These are phyloP conservation scores for Pocillopora verrucosa DNA, from an alignment of 64 coral and sea anemone genomes.

Conservation along the genomic window DNA sequence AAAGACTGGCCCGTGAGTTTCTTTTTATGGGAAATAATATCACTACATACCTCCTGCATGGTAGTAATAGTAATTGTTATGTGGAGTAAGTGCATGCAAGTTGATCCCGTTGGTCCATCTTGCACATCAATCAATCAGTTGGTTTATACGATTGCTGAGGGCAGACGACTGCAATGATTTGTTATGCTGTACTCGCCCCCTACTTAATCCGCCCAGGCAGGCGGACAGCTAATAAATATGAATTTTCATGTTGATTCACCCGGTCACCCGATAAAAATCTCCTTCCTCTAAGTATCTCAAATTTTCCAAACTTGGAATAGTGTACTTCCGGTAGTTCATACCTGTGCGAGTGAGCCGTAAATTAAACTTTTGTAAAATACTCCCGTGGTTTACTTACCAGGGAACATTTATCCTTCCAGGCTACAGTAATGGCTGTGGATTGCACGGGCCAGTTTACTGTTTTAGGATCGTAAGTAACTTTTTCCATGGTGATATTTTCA, in stretches of 20 bases:
- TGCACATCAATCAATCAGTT: neutral
- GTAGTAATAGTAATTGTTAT: neutral
- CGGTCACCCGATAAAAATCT: neutral
- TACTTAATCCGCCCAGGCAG: neutral
- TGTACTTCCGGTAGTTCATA: no score
- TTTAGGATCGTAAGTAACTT: constrained; percentile 57
- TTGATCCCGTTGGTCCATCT: neutral
- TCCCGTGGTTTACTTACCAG: neutral
- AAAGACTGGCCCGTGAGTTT: constrained; percentile 55
- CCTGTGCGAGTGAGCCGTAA: neutral
- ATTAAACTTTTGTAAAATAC: neutral
- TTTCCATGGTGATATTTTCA: neutral
- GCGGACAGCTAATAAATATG: neutral
- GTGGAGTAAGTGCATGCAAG: neutral
- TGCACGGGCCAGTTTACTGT: constrained; percentile 63
- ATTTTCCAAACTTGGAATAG: no score
- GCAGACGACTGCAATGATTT: neutral
- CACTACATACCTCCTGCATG: neutral
- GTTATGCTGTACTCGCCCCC: neutral
- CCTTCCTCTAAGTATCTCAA: neutral
- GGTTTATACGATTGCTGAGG: neutral
- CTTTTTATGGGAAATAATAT: neutral
- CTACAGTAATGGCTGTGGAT: constrained; percentile 64
- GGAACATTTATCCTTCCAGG: constrained; percentile 32
- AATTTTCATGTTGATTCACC: neutral